Evolutionary conservation across 2,797 vertebrate species (phyloP).

Genomic region (Rhyacichthys aspro): DNA sequence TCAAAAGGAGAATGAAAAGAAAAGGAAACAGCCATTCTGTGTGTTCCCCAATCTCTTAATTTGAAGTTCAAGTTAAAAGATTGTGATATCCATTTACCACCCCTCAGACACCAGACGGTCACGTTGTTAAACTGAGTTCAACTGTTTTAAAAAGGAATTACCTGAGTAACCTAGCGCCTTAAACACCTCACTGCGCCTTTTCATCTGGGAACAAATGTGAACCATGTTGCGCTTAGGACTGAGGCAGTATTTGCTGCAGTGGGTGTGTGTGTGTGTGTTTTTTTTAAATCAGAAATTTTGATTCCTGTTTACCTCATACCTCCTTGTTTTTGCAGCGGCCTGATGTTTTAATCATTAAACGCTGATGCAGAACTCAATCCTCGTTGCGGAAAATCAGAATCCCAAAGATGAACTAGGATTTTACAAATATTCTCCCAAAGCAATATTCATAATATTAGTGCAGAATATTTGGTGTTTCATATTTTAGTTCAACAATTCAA

Average conservation of each 20-base stretch:
- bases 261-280: background rate
- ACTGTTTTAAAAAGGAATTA: slow-evolving; percentile 38
- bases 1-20: background rate
- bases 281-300: slow-evolving; percentile 5
- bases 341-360: background rate
- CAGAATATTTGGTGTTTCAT: too few relatives aligned
- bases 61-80: slow-evolving; percentile 69
- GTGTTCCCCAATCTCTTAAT: slow-evolving; percentile 7
- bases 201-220: slow-evolving; percentile 12
- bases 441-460: too few relatives aligned
- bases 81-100: slow-evolving; percentile 34
- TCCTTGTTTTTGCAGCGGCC: background rate
- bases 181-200: slow-evolving; percentile 25
- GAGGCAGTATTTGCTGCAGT: background rate
- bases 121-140: slow-evolving; percentile 11
- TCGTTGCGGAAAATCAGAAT: too few relatives aligned
- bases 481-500: too few relatives aligned
- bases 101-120: slow-evolving; percentile 18
- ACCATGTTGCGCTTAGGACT: slow-evolving; percentile 12
- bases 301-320: background rate
- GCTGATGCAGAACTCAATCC: too few relatives aligned
- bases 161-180: slow-evolving; percentile 24
- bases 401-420: too few relatives aligned
- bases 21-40: background rate
- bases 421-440: too few relatives aligned